phyloP scores from a whole-genome alignment of 2,113 vertebrate species.

The Podarcis raffonei region DNA sequence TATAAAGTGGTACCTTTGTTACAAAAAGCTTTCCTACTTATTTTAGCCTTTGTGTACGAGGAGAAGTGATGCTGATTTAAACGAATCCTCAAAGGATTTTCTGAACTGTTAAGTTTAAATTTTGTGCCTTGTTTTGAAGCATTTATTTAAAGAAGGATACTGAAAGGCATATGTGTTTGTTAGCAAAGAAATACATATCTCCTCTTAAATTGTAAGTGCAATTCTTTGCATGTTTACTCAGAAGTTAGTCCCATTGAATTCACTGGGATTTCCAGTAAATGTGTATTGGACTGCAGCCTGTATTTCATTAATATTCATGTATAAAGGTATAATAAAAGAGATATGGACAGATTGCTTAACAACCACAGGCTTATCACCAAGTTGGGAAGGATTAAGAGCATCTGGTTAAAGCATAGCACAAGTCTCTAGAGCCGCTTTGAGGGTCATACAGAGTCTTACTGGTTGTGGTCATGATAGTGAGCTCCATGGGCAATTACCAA shows the following conservation, averaged over 20 bases:
- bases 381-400: neutral
- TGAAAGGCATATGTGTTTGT: neutral
- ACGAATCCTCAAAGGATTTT: conserved; percentile 39
- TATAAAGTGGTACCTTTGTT: conserved; percentile 55
- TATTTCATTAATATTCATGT: neutral
- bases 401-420: neutral
- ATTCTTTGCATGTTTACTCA: neutral
- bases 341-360: neutral
- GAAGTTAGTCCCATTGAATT: neutral
- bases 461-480: neutral
- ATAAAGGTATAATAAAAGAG: rapidly evolving
- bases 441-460: neutral
- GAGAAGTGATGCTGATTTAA: conserved; percentile 33
- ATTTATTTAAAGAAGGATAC: neutral
- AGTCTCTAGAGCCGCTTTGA: neutral
- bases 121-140: conserved; percentile 72
- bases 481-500: neutral
- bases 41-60: conserved; percentile 30
- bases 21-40: conserved; percentile 66
- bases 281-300: neutral
- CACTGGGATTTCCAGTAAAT: neutral
- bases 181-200: rapidly evolving
- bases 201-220: neutral
- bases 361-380: rapidly evolving
- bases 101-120: conserved; percentile 57